Evolutionary conservation across 2,113 vertebrate species (phyloP), one percentile per base, ranked within the genome.

Genomic region (Corydoras sp.): DNA sequence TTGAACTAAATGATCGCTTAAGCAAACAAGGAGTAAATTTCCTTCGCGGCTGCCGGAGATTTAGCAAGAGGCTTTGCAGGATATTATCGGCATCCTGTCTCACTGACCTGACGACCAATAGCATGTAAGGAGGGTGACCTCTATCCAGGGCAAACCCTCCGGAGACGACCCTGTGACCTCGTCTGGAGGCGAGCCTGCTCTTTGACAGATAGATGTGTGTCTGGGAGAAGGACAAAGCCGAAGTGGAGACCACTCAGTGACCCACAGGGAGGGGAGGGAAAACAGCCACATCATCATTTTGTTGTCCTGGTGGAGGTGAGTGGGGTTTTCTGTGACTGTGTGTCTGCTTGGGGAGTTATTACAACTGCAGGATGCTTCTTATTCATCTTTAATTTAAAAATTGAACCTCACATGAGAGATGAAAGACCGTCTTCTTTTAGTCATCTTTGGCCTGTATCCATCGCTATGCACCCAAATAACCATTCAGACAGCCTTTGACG

Each of bases 61-160:
- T n/a, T 5, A 9, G 12, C 24, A 43, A 24, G 48, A 58, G 49
- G 86, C 80, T 79, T 84, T 83, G 85, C 85, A 89, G 89, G 88
- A 89, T 86, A 85, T 88, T 88, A 88, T 88, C 84, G 81, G 81
- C 82, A 86, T 89, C 85, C 87, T 87, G 86, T 84, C 84, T 78
- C 84, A 77, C 83, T 86, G 88, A 88, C 85, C 87, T 80, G 83
- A 79, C 69, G 79, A 77, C 85, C 85, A 83, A 83, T 82, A 79
- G 80, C 80, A 79, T 86, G 84, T 81, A 84, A 85, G 81, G 56
- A 84, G 80, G 73, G 83, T 82, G 84, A 86, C 84, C 83, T 78
- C 69, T 78, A 64, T 29, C 59, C 79, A 50, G 81, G 66, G 58
- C 68, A 71, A 85, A 76, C 80, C 83, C 85, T 84, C 85, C 74